Evolutionary conservation across 2,888 invertebrate species (phyloP).

Genomic region (Tachina lurida): DNA sequence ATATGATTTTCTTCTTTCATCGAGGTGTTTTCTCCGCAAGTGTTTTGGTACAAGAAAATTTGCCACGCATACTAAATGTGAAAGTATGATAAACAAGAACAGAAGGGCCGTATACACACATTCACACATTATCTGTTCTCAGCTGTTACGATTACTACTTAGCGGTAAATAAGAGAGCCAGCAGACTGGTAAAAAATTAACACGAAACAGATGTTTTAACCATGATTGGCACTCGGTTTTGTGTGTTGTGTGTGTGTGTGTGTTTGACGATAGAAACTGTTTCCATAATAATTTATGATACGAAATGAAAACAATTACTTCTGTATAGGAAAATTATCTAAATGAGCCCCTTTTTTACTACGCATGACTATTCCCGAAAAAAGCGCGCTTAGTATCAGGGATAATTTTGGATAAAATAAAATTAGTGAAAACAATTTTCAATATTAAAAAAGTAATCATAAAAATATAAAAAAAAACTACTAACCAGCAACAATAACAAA

Average conservation of each 20-base stretch:
- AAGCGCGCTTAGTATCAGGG: slow-evolving; percentile 45
- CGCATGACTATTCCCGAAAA: slow-evolving; percentile 56
- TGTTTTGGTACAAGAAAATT: slow-evolving; percentile 46
- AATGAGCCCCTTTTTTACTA: background rate
- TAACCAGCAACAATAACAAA: too few relatives aligned
- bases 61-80: slow-evolving; percentile 47
- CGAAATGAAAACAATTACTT: slow-evolving; percentile 46
- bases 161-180: background rate
- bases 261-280: background rate
- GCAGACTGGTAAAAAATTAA: slow-evolving; percentile 22
- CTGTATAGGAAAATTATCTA: slow-evolving; percentile 45
- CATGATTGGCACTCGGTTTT: background rate
- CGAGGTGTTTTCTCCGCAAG: background rate
- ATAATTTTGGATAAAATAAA: slow-evolving; percentile 39
- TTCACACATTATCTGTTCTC: background rate
- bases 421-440: too few relatives aligned
- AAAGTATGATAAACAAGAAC: slow-evolving; percentile 7
- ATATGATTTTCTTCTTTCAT: slow-evolving; percentile 26
- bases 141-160: background rate
- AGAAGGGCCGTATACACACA: background rate
- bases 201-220: slow-evolving; percentile 65
- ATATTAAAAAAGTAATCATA: too few relatives aligned
- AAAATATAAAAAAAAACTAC: too few relatives aligned
- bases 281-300: slow-evolving; percentile 9
- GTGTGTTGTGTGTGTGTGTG: too few relatives aligned